A percentile compares a stretch with the other conserved stretches of the same genome.
Evolutionary conservation across 1,140 invertebrate species (phyloP).

Genomic region (Streblospio benedicti): DNA sequence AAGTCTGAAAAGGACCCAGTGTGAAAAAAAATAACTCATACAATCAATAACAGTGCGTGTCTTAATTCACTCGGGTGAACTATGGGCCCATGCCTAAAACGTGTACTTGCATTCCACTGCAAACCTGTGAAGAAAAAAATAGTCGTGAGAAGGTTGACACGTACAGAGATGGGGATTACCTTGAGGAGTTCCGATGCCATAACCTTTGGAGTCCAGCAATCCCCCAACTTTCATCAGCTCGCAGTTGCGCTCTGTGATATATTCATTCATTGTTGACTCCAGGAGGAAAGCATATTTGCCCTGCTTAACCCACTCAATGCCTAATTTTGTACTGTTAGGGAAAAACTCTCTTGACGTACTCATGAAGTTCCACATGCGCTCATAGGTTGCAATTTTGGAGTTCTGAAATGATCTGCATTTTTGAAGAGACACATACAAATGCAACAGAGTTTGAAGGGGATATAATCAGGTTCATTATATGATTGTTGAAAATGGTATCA

Average conservation of each 20-base stretch:
- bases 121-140: no score
- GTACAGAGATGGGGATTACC: constrained; percentile 71
- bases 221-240: constrained; percentile 74
- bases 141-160: no score
- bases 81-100: no score
- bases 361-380: constrained; percentile 95
- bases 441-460: no score
- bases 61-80: no score
- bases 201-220: constrained; percentile 85
- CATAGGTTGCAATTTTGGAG: constrained; percentile 80
- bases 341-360: constrained; percentile 54
- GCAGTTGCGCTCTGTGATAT: constrained; percentile 55
- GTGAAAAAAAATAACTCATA: no score
- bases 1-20: constrained; percentile 70
- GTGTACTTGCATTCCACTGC: no score
- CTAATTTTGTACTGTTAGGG: constrained; percentile 25
- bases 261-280: constrained; percentile 44
- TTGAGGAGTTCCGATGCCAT: constrained; percentile 87
- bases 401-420: no score
- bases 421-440: no score
- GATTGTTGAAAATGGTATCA: no score
- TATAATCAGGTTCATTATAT: no score
- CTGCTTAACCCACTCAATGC: constrained; percentile 66
- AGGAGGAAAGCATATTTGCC: constrained; percentile 41
- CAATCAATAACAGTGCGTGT: no score